These are phyloP conservation scores for Ophonus ardosiacus DNA, from an alignment of 2,888 invertebrate species.

Conservation along the genomic window DNA sequence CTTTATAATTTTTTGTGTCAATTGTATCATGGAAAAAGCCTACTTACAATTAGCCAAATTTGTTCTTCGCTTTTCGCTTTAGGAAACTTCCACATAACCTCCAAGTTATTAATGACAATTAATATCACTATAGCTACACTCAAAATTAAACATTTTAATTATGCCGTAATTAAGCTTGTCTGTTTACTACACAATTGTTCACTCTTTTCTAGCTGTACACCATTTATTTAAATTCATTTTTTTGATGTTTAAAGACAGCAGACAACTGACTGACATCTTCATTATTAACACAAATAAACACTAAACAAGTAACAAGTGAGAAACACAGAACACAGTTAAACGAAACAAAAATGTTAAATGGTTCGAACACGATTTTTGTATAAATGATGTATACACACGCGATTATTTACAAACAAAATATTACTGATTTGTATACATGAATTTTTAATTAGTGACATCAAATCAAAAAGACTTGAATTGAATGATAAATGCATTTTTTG, in stretches of 20 bases:
- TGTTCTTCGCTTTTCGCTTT: not conserved
- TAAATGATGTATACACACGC: not conserved
- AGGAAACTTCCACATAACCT: not conserved
- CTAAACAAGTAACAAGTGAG: not conserved
- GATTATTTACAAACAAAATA: not conserved
- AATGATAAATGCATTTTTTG: no score
- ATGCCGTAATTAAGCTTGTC: not conserved
- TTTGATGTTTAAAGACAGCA: not conserved
- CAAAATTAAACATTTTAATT: not conserved
- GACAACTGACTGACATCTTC: not conserved
- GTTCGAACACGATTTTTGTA: not conserved
- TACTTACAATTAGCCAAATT: not conserved
- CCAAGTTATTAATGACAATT: not conserved
- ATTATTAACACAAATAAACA: not conserved
- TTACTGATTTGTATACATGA: not conserved
- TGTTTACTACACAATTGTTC: not conserved
- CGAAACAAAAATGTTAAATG: no score
- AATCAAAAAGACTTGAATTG: no score
- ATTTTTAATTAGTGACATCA: no score
- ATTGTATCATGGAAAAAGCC: not conserved
- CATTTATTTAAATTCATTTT: not conserved
- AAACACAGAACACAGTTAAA: no score
- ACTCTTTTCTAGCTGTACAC: not conserved
- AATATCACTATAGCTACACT: not conserved
- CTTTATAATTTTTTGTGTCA: not conserved